Base-by-base conservation (phyloP, 2,797 vertebrate species). In the Neopelma chrysocephalum region DNA sequence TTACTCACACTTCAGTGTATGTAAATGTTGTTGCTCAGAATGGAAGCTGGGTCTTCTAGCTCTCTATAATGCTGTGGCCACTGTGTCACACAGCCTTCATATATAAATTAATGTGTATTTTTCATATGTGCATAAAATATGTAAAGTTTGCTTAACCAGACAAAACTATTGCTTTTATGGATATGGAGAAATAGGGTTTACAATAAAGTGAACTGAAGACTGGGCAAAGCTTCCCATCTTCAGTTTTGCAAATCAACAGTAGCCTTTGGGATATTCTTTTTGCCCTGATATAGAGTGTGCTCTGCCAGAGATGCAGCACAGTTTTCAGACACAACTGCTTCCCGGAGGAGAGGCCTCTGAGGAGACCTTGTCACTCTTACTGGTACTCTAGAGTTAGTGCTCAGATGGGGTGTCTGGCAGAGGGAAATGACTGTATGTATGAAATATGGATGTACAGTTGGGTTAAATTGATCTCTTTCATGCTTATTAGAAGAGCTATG, bases 261-360 rank as follows among this genome's bases (percentile, higher is more conserved):
- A 58, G 47, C 26, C 10, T 29, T 21, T 27, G 20, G 38, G 48
- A 21, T 40, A 23, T 13, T 47, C 32, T 34, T 77, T 68, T 43
- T 71, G 29, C 23, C 45, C 8, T 61, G 25, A 12, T n/a, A 0
- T 0, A 34, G 36, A 0, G 0, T 20, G 18, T 66, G 62, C 17
- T 54, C 15, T 87, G 47, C 34, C 38, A 58, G 45, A 29, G 86
- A 12, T 6, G 7, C 31, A 65, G 42, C 8, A 5, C 0, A 19
- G 27, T 22, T 81, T 88, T 66, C 34, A 19, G 54, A 54, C n/a
- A 38, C 15, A 36, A 1, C 26, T 50, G 14, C 36, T 51, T 48
- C 42, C 54, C 4, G 1, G 34, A 53, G 45, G 26, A 54, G 34
- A 51, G 4, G 5, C 26, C 64, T 64, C 40, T 56, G 45, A 36